Conservation (phyloP, 2,113 vertebrate genomes). For the Rhadina sibilatrix region DNA sequence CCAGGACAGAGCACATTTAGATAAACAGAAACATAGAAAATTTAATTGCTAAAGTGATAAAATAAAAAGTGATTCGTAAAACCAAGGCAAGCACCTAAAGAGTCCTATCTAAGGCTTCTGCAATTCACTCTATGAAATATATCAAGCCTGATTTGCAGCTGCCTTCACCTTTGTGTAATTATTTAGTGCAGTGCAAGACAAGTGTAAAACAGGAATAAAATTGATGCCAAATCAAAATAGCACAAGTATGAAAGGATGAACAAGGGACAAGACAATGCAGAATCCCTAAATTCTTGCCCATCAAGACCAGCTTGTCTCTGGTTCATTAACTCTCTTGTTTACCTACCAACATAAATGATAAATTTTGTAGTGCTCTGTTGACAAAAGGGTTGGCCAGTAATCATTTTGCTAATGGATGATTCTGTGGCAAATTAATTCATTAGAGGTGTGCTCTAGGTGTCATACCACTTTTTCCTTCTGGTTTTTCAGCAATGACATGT, state of each 20-base stretch:
- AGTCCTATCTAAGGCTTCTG: neutral
- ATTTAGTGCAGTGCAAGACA: neutral
- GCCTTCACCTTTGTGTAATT: constrained; percentile 32
- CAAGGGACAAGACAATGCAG: neutral
- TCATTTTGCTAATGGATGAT: constrained; percentile 8
- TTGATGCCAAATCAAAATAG: neutral
- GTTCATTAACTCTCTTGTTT: constrained; percentile 56
- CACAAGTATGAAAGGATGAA: neutral
- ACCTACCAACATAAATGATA: constrained; percentile 16
- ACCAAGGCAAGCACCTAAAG: neutral
- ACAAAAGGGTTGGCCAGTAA: constrained; percentile 25
- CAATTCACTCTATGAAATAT: neutral
- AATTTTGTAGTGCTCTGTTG: constrained; percentile 35
- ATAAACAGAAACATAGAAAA: constrained; percentile 28
- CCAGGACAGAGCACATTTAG: neutral
- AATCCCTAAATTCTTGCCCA: constrained; percentile 10
- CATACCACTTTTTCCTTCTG: neutral
- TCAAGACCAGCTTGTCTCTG: neutral
- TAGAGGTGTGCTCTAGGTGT: neutral
- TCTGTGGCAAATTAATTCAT: constrained; percentile 18
- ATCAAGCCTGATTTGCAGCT: constrained; percentile 21
- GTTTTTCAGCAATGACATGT: neutral
- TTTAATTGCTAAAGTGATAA: constrained; percentile 28
- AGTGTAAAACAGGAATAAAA: constrained; percentile 17
- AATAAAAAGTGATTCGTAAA: constrained; percentile 23